Percentiles rank a stretch among this genome's conserved stretches.
These are phyloP conservation scores for Hyles vespertilio DNA, from an alignment of 1,140 invertebrate genomes.

Conservation along the genomic window DNA sequence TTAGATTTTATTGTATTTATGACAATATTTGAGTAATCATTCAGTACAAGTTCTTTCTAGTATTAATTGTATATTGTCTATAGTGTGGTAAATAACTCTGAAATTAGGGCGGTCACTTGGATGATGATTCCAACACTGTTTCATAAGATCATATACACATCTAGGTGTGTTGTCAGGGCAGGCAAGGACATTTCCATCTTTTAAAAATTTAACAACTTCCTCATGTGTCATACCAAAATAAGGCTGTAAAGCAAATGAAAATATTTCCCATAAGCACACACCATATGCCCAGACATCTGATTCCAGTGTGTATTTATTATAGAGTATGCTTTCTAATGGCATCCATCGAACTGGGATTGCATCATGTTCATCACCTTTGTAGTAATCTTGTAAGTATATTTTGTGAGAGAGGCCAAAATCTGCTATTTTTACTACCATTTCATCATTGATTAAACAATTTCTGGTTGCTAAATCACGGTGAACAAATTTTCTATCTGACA, in stretches of 20 bases:
- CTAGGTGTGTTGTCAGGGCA: conserved; percentile 93
- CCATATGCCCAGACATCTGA: conserved; percentile 97
- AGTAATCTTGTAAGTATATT: conserved; percentile 94
- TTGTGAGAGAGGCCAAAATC: conserved; percentile 96
- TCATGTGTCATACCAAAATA: conserved; percentile 97
- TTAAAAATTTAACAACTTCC: conserved; percentile 94
- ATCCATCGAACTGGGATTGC: conserved; percentile 96
- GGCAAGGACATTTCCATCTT: conserved; percentile 91
- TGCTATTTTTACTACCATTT: conserved; percentile 97
- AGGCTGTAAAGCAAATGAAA: conserved; percentile 94
- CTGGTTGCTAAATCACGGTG: conserved; percentile 96
- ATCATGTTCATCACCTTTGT: conserved; percentile 94
- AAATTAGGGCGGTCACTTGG: conserved; percentile 91
- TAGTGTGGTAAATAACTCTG: conserved; percentile 81
- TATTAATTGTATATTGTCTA: conserved; percentile 80
- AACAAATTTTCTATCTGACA: conserved; percentile 96
- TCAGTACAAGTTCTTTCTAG: conserved; percentile 71
- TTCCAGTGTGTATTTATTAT: conserved; percentile 95
- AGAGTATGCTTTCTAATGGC: conserved; percentile 95
- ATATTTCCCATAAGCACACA: conserved; percentile 95
- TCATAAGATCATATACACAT: conserved; percentile 96
- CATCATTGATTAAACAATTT: conserved; percentile 96
- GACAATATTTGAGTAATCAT: conserved; percentile 24
- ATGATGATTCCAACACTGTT: conserved; percentile 92
- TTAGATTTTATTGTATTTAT: too few species aligned